phyloP scores from a whole-genome alignment of 2,797 vertebrate species.

The Numenius phaeopus region DNA sequence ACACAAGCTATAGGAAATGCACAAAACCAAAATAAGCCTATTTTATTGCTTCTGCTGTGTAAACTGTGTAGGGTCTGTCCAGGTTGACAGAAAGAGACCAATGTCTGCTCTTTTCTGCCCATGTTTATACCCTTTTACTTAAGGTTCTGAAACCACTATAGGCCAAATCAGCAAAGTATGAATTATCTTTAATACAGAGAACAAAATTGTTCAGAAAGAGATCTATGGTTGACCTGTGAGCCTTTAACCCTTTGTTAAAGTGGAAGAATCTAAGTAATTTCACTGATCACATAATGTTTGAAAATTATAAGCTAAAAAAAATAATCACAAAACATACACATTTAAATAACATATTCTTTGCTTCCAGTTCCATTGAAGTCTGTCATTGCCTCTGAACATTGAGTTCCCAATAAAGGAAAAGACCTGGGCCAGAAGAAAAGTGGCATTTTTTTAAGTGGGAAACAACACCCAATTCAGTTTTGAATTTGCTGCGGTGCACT shows the following conservation, averaged over 20 bases:
- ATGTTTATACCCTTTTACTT: not conserved
- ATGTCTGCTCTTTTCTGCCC: not conserved
- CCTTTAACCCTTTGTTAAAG: not conserved
- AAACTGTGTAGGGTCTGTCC: not conserved
- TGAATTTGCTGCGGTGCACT: not conserved
- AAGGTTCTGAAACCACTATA: not conserved
- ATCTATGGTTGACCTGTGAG: not conserved
- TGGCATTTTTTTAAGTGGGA: not conserved
- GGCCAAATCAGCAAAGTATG: not conserved
- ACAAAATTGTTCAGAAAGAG: not conserved
- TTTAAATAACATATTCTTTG: not conserved
- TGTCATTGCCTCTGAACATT: not conserved
- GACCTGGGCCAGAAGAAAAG: not conserved
- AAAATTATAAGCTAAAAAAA: not conserved
- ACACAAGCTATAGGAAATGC: not conserved
- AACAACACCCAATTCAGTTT: fast-evolving
- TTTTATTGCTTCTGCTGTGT: not conserved
- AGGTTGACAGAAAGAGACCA: not conserved
- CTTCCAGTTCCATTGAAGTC: not conserved
- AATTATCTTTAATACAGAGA: not conserved
- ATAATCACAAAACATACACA: not conserved
- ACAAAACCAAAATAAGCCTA: not conserved
- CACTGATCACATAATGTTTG: not conserved
- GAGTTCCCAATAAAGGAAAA: not conserved
- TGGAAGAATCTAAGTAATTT: not conserved